Conservation (phyloP, 2,888 invertebrate genomes). For the Eilema depressum region DNA sequence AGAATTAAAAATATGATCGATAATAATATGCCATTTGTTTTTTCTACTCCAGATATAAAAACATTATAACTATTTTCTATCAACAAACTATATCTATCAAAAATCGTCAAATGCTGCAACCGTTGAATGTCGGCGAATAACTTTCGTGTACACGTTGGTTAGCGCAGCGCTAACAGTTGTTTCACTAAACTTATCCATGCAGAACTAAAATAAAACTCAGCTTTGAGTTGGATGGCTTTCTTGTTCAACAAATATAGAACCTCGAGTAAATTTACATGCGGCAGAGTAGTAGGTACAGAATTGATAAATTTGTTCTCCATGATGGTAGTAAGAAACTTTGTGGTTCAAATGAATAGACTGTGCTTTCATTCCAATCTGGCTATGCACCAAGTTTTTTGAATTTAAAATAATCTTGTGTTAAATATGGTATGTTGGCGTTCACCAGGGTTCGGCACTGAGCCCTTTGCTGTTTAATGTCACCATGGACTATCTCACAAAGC, state of each 20-base stretch:
- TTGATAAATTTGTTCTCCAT: neutral
- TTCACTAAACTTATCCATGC: neutral
- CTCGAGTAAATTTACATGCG: slow-evolving; percentile 7
- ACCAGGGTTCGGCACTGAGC: no score
- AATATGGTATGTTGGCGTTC: no score
- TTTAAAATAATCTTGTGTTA: neutral
- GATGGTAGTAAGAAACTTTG: slow-evolving; percentile 2
- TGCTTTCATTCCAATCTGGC: neutral
- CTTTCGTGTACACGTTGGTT: neutral
- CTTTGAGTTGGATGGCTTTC: slow-evolving; percentile 9
- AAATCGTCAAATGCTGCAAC: neutral
- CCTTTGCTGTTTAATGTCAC: no score
- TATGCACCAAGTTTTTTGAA: neutral
- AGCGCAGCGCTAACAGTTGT: neutral
- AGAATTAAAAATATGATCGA: no score
- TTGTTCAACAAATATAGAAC: slow-evolving; percentile 12
- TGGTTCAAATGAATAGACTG: slow-evolving; percentile 1
- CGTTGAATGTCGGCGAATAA: neutral
- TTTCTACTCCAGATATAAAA: no score
- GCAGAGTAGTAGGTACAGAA: neutral
- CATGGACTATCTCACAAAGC: no score
- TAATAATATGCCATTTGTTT: no score
- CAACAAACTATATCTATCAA: neutral
- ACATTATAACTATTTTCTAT: no score
- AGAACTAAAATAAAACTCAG: slow-evolving; percentile 12